Conservation (phyloP, 2,888 invertebrate species). For the Aplocera efformata region DNA sequence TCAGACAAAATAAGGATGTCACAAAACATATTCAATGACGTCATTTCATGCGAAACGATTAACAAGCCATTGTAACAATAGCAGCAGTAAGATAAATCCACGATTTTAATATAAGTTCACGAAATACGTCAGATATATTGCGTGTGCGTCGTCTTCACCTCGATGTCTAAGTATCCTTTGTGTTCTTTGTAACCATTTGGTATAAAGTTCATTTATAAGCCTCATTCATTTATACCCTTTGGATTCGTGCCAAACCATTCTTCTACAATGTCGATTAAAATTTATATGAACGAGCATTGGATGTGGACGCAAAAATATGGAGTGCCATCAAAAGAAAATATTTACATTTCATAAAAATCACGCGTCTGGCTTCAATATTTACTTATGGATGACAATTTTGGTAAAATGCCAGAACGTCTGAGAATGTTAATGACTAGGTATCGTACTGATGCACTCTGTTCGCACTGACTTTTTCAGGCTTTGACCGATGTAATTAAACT, state of each 20-base stretch:
- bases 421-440: slow-evolving; percentile 44
- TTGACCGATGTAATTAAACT: slow-evolving; percentile 3
- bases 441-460: slow-evolving; percentile 20
- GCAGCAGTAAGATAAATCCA: slow-evolving; percentile 2
- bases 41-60: slow-evolving; percentile 4
- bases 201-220: slow-evolving; percentile 2
- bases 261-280: background rate
- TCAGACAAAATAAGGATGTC: background rate
- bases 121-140: slow-evolving; percentile 12
- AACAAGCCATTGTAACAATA: slow-evolving; percentile 8
- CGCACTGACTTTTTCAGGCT: slow-evolving; percentile 5
- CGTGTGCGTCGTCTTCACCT: slow-evolving; percentile 11
- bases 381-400: slow-evolving; percentile 37
- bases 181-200: slow-evolving; percentile 24
- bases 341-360: slow-evolving; percentile 15
- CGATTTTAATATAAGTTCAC: slow-evolving; percentile 14
- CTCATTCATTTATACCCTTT: too few relatives aligned
- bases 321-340: slow-evolving; percentile 14
- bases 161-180: slow-evolving; percentile 21
- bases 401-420: slow-evolving; percentile 49
- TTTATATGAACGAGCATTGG: too few relatives aligned
- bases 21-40: slow-evolving; percentile 14
- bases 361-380: slow-evolving; percentile 19
- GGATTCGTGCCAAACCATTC: slow-evolving; percentile 10
- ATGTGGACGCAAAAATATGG: background rate